Conservation (phyloP, 2,797 vertebrate genomes). For the Pachyuromys duprasi region DNA sequence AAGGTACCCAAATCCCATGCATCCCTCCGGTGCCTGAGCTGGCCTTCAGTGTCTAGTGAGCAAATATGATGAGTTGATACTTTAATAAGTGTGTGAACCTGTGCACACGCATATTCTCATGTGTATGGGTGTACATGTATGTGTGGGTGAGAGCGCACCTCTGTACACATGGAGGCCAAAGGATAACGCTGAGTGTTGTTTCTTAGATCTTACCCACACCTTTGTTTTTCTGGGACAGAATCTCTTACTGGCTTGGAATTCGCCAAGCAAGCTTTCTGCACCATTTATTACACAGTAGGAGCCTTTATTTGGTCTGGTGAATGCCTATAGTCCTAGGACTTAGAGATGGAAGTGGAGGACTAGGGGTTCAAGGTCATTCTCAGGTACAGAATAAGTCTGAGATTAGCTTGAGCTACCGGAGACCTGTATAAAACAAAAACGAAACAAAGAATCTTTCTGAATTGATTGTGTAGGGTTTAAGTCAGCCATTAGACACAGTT, state of each 20-base stretch:
- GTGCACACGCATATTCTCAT: no score
- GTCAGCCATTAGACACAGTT: no score
- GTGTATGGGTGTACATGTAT: not conserved
- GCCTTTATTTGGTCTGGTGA: not conserved
- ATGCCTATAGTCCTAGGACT: not conserved
- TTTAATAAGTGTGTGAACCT: not conserved
- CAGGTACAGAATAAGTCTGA: not conserved
- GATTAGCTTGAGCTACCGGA: not conserved
- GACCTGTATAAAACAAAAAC: not conserved
- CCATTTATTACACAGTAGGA: not conserved
- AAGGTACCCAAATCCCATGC: not conserved
- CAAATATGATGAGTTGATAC: not conserved
- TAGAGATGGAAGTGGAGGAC: not conserved
- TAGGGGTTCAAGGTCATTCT: not conserved
- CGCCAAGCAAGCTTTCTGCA: not conserved
- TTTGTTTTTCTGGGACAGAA: not conserved
- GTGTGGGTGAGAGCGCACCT: not conserved
- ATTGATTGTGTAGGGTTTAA: not conserved
- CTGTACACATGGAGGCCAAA: not conserved
- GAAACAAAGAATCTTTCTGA: not conserved
- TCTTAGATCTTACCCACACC: not conserved
- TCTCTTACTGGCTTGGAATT: not conserved
- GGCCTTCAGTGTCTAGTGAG: not conserved
- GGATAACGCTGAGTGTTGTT: not conserved
- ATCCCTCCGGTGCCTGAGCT: not conserved